Evolutionary conservation across 2,797 vertebrate genomes (phyloP), one percentile per base, ranked within the genome.

Genomic region (Halcyon badia): DNA sequence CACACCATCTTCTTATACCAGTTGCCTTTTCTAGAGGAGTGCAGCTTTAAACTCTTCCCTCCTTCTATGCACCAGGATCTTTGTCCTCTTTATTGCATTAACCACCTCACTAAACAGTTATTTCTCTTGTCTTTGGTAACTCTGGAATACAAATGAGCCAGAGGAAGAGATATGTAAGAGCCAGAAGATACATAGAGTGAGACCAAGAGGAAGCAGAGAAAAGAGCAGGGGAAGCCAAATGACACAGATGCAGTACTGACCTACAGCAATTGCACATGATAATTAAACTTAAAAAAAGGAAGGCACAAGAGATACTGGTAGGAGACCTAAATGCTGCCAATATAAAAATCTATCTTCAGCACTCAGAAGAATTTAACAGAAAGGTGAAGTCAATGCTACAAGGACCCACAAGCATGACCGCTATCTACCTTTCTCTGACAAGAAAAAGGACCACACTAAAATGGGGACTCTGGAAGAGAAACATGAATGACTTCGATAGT

Each of bases 101-200:
- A 75, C 90, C 91, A 68, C 81, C 39, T 86, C 60, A 73, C 46
- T 82, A 87, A 97, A 76, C 51, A 80, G 41, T 96, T 92, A 42
- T 68, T 94, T 58, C 39, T 75, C 46, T 56, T 80, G 19, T 44
- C 56, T 88, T 90, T 51, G 24, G 28, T 75, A 90, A 89, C 49
- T 72, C 61, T 64, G 18, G 30, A 94, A 94, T 83, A 91, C 30
- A 95, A 92, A 93, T 26, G 9, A 90, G 48, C 35, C 83, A 90
- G 42, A 86, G 61, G 35, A 9, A 90, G n/a, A 86, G 20, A 81
- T 14, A n/a, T 33, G 49, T 20, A 73, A 71, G 44, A 95, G 66
- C 33, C 39, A 81, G 44, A 16, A 89, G 21, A 76, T 3, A 61
- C 1, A 2, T 1, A 73, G 54, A 90, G 37, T n/a, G 80, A 95